Conservation (phyloP, 2,113 vertebrate genomes). For the Elephas maximus region DNA sequence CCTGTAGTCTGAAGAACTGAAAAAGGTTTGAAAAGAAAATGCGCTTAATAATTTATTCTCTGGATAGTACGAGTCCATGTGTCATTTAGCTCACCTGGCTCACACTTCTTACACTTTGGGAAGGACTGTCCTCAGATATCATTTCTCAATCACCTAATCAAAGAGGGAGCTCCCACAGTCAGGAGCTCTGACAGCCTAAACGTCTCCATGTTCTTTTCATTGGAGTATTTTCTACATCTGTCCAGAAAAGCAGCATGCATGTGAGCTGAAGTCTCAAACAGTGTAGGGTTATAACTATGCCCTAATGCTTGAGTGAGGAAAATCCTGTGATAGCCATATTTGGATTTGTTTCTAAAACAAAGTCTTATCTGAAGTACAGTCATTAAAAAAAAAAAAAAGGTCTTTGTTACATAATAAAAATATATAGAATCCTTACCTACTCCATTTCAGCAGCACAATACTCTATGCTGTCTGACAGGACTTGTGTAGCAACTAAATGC, state of each 20-base stretch:
- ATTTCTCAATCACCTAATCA: not conserved
- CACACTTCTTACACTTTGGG: not conserved
- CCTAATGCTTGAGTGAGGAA: not conserved
- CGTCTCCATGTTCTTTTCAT: not conserved
- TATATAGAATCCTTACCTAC: conserved; percentile 88
- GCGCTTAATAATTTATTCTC: not conserved
- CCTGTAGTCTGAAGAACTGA: not conserved
- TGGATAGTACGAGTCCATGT: not conserved
- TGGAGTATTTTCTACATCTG: not conserved
- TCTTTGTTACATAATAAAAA: conserved; percentile 86
- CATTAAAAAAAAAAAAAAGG: conserved; percentile 59
- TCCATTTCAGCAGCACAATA: conserved; percentile 85
- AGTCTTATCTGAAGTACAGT: conserved; percentile 27
- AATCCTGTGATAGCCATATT: not conserved
- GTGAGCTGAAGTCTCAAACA: not conserved
- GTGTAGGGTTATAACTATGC: not conserved
- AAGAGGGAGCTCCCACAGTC: not conserved
- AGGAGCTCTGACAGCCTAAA: not conserved
- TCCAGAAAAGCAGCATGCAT: not conserved
- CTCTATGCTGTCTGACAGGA: conserved; percentile 90
- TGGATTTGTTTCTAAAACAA: conserved; percentile 56
- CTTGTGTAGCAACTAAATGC: conserved; percentile 90
- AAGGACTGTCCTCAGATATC: not conserved
- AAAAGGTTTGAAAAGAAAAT: not conserved
- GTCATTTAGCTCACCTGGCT: not conserved